Conservation (phyloP, 1,140 invertebrate species). For the Bombus cullumanus region DNA sequence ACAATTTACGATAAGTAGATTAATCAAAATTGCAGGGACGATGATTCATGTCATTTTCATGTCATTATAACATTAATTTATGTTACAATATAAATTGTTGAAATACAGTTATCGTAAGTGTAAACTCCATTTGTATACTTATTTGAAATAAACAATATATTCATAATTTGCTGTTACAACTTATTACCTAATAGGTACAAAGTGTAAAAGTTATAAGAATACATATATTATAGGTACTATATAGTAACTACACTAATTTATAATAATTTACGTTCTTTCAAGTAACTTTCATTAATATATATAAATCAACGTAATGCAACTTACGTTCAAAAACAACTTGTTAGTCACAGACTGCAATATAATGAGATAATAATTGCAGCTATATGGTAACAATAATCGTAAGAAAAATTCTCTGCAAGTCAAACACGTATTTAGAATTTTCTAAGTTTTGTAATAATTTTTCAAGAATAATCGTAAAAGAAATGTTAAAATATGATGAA, state of each 20-base stretch:
- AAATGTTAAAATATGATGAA: too few species aligned
- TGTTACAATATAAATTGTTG: background rate
- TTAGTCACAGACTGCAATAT: background rate
- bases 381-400: background rate
- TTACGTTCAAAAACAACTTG: background rate
- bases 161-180: background rate
- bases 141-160: background rate
- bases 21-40: background rate
- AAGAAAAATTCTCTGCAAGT: background rate
- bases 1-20: slow-evolving; percentile 19
- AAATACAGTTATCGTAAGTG: background rate
- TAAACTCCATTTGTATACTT: background rate
- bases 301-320: background rate
- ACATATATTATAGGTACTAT: too few species aligned
- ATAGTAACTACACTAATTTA: too few species aligned
- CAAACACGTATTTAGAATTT: background rate
- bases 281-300: background rate
- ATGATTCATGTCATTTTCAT: background rate
- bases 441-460: background rate
- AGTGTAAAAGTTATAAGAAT: too few species aligned
- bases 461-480: too few species aligned
- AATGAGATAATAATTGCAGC: background rate
- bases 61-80: too few species aligned
- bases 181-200: too few species aligned
- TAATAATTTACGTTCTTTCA: too few species aligned